Evolutionary conservation across 1,140 invertebrate species (phyloP), one percentile per base, ranked within the genome.

Genomic region (Drosophila lini): DNA sequence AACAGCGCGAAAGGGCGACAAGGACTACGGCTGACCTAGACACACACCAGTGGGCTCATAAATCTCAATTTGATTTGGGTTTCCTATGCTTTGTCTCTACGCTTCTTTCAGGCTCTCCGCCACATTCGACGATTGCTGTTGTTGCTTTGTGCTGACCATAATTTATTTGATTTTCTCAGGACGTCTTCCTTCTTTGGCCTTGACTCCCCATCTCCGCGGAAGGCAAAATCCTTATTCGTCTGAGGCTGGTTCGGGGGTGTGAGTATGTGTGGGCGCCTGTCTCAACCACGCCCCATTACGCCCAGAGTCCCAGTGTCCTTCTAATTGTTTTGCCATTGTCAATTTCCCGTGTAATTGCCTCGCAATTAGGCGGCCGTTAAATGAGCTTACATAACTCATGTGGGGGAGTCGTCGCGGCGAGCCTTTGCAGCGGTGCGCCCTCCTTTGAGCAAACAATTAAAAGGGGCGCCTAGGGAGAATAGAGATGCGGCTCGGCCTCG

Each of bases 61-160:
- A 88, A 88, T 88, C 83, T 88, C 84, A 88, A 88, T 88, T 88
- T 88, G 83, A 88, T 88, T 88, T 88, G 84, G 83, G 84, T 83
- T 67, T 55, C 40, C 58, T 55, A 15, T 57, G 44, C 47, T 28
- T 22, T 68, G 38, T 75, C 40, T 75, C 40, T 44, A 9, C 25
- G 31, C 19, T 3, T 40, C 22, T 10, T 38, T 56, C 13, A 38
- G 15, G 15, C 52, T 40, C 32, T 53, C 52, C 13, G 41, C 53
- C 58, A 47, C 41, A 55, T 65, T 71, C 78, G 63, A 65, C 56
- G 62, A 79, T 59, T 62, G 81, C 71, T 88, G 61, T 79, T 88
- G 61, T 79, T 73, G 48, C 63, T 36, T 62, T 69, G 28, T 45
- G 48, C 19, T 81, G 40, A 50, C 63, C 77, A 76, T 78, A 78